Conservation (phyloP, 1,140 invertebrate genomes). For the Musca vetustissima region DNA sequence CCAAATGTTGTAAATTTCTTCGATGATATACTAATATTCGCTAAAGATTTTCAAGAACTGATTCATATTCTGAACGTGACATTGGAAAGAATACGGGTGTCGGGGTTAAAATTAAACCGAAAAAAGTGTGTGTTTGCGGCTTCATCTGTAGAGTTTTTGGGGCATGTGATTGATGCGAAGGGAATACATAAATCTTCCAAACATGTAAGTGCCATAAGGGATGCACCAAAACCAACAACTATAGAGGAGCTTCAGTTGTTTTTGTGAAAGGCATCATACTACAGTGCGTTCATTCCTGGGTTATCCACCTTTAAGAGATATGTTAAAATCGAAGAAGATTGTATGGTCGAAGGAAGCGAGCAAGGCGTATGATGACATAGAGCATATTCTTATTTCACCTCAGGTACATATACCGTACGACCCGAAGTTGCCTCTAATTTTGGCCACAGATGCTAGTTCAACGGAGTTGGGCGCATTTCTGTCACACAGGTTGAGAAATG, state of each 20-base stretch:
- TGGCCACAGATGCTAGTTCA: slow-evolving; percentile 7
- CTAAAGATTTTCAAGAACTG: slow-evolving; percentile 19
- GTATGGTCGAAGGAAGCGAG: background rate
- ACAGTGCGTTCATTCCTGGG: slow-evolving; percentile 1
- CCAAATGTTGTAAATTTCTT: slow-evolving; percentile 9
- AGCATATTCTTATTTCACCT: background rate
- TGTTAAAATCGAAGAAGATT: slow-evolving; percentile 4
- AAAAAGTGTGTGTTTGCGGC: background rate
- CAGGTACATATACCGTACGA: slow-evolving; percentile 20
- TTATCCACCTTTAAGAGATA: slow-evolving; percentile 16
- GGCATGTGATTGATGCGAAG: background rate
- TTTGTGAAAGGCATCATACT: background rate
- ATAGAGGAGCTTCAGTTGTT: background rate
- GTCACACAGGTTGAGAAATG: background rate
- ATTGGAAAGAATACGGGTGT: background rate
- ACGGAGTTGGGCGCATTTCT: background rate
- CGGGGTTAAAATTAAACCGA: background rate
- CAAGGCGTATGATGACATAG: slow-evolving; percentile 11
- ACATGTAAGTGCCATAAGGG: background rate
- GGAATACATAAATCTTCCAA: background rate
- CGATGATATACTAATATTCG: slow-evolving; percentile 26
- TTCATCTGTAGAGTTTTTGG: background rate
- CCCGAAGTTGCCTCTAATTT: slow-evolving; percentile 2
- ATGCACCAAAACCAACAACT: background rate
- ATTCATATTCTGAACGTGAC: background rate